Conservation (phyloP, 2,888 invertebrate species). For the Conops quadrifasciatus region DNA sequence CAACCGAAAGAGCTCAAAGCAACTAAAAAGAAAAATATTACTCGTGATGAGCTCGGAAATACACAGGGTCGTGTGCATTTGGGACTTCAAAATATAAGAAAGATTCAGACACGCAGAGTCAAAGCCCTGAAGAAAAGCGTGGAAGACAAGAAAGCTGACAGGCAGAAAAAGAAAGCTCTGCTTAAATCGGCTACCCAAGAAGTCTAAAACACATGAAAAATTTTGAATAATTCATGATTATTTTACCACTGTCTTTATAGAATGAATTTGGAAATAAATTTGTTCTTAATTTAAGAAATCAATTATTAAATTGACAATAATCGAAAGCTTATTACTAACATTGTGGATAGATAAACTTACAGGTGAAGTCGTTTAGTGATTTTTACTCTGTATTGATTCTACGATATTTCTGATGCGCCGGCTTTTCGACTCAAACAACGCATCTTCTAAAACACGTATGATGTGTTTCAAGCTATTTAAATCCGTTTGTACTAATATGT, state of each 20-base stretch:
- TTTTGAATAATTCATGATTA: constrained; percentile 28
- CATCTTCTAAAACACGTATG: constrained; percentile 71
- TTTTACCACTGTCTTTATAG: no score
- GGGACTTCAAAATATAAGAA: constrained; percentile 85
- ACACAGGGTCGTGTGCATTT: constrained; percentile 93
- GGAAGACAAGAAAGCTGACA: constrained; percentile 72
- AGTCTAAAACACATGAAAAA: constrained; percentile 39
- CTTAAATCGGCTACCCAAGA: constrained; percentile 53
- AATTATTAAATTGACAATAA: neutral
- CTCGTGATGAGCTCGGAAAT: constrained; percentile 85
- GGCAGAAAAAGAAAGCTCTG: constrained; percentile 67
- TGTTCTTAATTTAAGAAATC: neutral
- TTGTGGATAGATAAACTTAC: no score
- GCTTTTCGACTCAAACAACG: constrained; percentile 71
- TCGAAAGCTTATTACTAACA: neutral
- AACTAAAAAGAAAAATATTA: constrained; percentile 90
- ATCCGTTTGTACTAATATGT: constrained; percentile 69
- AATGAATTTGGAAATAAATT: no score
- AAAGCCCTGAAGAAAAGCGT: constrained; percentile 83
- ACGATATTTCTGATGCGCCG: constrained; percentile 64
- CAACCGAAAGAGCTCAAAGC: constrained; percentile 81
- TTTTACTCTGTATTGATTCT: constrained; percentile 55
- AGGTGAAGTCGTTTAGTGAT: no score
- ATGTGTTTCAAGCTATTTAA: constrained; percentile 71
- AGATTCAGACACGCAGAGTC: constrained; percentile 86